phyloP scores from a whole-genome alignment of 1,140 invertebrate species.

The Drosophila sturtevanti region DNA sequence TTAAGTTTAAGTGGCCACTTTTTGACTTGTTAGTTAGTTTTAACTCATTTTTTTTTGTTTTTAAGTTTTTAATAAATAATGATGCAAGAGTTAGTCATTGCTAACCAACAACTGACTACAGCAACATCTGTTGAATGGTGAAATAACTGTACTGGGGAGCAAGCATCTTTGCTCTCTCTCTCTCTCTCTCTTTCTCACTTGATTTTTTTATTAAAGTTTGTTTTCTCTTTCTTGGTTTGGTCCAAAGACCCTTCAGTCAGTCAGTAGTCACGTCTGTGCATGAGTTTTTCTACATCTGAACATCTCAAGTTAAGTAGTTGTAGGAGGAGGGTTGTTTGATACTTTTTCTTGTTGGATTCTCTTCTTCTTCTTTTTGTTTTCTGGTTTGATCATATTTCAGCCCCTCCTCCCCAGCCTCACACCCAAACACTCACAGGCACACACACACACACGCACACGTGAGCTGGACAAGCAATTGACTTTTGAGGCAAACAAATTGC shows the following conservation, averaged over 20 bases:
- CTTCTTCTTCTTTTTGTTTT: not conserved
- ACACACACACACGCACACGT: slow-evolving; percentile 18
- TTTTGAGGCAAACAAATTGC: slow-evolving; percentile 73
- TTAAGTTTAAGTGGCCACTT: no score
- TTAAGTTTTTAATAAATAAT: no score
- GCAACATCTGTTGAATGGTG: not conserved
- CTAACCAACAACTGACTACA: not conserved
- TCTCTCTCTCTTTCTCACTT: not conserved
- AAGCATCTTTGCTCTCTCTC: not conserved
- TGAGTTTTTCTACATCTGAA: slow-evolving; percentile 17
- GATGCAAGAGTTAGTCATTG: not conserved
- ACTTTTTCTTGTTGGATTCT: slow-evolving; percentile 38
- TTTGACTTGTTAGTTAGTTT: no score
- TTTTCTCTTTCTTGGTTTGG: not conserved
- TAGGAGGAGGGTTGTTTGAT: slow-evolving; percentile 44
- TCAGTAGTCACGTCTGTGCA: slow-evolving; percentile 42
- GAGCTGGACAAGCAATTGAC: slow-evolving; percentile 49
- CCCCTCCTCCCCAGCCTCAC: not conserved
- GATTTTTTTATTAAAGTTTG: not conserved
- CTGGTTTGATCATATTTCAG: slow-evolving; percentile 66
- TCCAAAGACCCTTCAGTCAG: not conserved
- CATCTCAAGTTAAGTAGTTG: slow-evolving; percentile 30
- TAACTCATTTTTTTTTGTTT: no score
- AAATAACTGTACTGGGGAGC: no score
- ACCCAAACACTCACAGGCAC: not conserved